phyloP scores from a whole-genome alignment of 2,113 vertebrate genomes.

The Elaphurus davidianus region DNA sequence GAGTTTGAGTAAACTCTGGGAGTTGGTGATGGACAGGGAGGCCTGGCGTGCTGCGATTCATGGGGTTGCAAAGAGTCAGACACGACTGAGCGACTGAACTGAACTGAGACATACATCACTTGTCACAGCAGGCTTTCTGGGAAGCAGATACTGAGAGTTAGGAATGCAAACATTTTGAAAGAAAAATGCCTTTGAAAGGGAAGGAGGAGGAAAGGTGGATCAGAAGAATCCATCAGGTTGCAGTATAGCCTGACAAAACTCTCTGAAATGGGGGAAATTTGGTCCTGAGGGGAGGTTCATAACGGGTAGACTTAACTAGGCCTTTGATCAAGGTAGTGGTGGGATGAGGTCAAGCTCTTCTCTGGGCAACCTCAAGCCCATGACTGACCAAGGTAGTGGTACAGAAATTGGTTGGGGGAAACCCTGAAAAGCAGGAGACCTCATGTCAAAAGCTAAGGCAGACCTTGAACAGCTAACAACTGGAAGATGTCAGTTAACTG shows the following conservation, averaged over 20 bases:
- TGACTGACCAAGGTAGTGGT: background rate
- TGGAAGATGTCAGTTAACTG: background rate
- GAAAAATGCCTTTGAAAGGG: background rate
- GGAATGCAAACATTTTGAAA: background rate
- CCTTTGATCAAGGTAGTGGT: background rate
- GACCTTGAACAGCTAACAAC: background rate
- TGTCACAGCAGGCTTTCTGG: background rate
- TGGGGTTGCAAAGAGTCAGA: no score
- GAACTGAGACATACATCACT: background rate
- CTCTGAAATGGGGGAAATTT: background rate
- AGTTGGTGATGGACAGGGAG: no score
- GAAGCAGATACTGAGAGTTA: background rate
- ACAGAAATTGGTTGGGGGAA: background rate
- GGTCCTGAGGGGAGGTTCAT: background rate
- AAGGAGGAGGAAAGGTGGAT: background rate
- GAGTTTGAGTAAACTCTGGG: no score
- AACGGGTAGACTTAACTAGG: background rate
- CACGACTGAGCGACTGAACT: no score
- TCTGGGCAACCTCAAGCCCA: background rate
- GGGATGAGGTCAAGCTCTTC: background rate
- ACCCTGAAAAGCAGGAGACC: background rate
- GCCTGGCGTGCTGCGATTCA: no score
- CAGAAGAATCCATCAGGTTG: background rate
- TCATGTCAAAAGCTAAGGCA: background rate
- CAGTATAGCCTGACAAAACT: background rate